Base-by-base conservation (phyloP, 2,797 vertebrate genomes). In the Kryptolebias ocellatus region DNA sequence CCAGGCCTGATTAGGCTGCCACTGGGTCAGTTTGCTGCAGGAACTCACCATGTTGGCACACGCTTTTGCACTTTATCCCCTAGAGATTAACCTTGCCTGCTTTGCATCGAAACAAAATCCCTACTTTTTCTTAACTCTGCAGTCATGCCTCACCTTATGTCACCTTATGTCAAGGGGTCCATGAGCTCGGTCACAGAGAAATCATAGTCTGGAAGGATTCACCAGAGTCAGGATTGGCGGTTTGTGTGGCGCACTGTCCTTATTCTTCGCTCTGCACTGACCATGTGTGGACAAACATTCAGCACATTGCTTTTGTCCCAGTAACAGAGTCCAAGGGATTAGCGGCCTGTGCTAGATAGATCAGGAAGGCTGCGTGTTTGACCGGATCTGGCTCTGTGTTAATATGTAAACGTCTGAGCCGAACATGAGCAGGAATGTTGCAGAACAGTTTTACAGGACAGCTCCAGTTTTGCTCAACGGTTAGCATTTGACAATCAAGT, bases 321-420 rank as follows among this genome's bases (percentile, higher is more conserved):
- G 78, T 86, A 87, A 88, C 78, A 83, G 81, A 87, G 81, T 77
- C 83, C 5, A 54, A 45, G 68, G 84, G 90, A 91, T 90, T 90
- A 89, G 42, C 74, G 67, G 66, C 58, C 64, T 85, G 74, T 76
- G 63, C 70, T 74, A 75, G 63, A 68, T 64, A 55, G 56, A 65
- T 34, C 69, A 72, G 80, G 69, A 59, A 57, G 53, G 39, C 59
- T 67, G 51, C 63, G 67, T 71, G 57, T 76, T 69, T 80, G 78
- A 79, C 60, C 57, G 31, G 37, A 20, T 67, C 37, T 45, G 66
- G 56, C 65, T 61, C 58, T 55, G 45, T 45, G 56, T 44, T 68
- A 62, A 45, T 53, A 68, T 62, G 58, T 53, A 14, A 73, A 59
- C 29, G 56, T 56, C 46, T 67, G 44, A 62, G 53, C 60, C 53